Base-by-base conservation (phyloP, 2,888 invertebrate genomes). In the Euphydryas editha region DNA sequence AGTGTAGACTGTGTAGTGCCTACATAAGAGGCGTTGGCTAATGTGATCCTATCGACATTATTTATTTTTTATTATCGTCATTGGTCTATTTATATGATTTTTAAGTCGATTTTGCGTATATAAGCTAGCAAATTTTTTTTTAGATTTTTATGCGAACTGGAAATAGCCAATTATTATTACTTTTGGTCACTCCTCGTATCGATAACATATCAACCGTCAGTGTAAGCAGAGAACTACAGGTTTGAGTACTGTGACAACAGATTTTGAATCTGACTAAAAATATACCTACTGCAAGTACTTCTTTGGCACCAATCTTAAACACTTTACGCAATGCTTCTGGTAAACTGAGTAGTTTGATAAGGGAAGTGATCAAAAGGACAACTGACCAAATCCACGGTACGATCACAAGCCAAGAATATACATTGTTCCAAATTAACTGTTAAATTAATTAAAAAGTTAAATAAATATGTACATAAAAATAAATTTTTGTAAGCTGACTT, bases 401-500 rank as follows among this genome's bases (percentile, higher is more conserved):
- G 1, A 77, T 61, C 54, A 83, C 64, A 55, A 89, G 73, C 84
- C 87, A 87, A 10, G 76, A 65, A n/a, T 77, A 71, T 59, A 81
- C 75, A 62, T 88, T 92, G 73, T 91, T 92, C 88, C 88, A 92
- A 42, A 88, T 77, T 65, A 69, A 72, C 92, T 92, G 69, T 70
- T 83, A 83, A 46, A 24, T 51, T 7, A 24, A 51, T 15, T 20
- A 15, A 21, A 15, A 5, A 24, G 8, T 13, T 7, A 3, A 1
- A 10, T 17, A 4, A 18, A 10, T 17, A 18, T 18, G 8, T 46
- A 17, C 17, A 17, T 4, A 17, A 10, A 46, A 46, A 8, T n/a
- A n/a, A n/a, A n/a, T n/a, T n/a, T n/a, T n/a, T n/a, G n/a, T n/a
- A n/a, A n/a, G n/a, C n/a, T n/a, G n/a, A n/a, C n/a, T n/a, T n/a